Conservation (phyloP, 2,113 vertebrate genomes). For the Nettapus auritus region DNA sequence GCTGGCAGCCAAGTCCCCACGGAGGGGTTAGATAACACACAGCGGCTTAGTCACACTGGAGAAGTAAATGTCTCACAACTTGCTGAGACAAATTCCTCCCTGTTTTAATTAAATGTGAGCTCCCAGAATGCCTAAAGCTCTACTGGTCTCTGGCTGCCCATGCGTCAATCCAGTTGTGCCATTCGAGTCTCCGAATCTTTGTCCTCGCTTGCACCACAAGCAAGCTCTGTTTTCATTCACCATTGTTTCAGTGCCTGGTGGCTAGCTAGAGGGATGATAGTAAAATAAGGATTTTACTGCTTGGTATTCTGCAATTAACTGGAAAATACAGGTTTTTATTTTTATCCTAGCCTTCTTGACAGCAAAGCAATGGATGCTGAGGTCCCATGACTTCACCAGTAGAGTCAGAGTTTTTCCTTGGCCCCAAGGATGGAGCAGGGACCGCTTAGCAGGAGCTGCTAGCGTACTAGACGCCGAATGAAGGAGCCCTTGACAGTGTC, state of each 20-base stretch:
- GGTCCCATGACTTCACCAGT: background rate
- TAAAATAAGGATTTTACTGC: background rate
- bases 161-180: constrained; percentile 16
- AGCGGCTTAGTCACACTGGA: background rate
- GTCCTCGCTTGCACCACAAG: background rate
- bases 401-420: background rate
- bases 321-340: background rate
- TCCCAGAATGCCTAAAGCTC: background rate
- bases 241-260: background rate
- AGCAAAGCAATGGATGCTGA: background rate
- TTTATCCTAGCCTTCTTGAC: background rate
- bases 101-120: constrained; percentile 27
- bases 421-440: background rate
- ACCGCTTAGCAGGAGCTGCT: background rate
- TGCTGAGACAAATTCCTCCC: constrained; percentile 53
- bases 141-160: background rate
- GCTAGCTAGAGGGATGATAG: background rate
- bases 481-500: background rate
- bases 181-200: constrained; percentile 38
- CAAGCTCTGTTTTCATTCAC: background rate
- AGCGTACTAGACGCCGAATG: background rate
- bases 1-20: constrained; percentile 10
- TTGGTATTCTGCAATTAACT: background rate
- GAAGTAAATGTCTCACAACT: constrained; percentile 32
- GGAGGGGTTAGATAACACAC: background rate